Conservation (phyloP, 2,888 invertebrate genomes). For the Hemistola chrysoprasaria region DNA sequence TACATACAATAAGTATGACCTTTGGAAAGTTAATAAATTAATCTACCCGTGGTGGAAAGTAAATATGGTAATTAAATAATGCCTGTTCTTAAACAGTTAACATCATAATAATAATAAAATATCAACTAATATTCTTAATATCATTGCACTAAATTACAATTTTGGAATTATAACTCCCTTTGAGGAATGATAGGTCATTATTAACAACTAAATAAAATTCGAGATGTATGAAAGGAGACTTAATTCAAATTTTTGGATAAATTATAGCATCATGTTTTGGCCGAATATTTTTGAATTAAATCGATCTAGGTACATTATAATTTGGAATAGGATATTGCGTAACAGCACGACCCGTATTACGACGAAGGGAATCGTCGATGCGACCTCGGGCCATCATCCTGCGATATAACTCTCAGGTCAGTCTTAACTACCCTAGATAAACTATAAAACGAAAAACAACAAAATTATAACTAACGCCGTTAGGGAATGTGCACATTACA, state of each 20-base stretch:
- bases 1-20: slow-evolving; percentile 25
- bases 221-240: slow-evolving; percentile 45
- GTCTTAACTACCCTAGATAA: slow-evolving; percentile 76
- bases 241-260: slow-evolving; percentile 28
- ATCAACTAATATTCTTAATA: slow-evolving; percentile 64
- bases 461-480: slow-evolving; percentile 71
- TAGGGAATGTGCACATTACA: slow-evolving; percentile 78
- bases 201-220: slow-evolving; percentile 66
- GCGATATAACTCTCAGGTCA: slow-evolving; percentile 71
- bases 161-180: slow-evolving; percentile 76
- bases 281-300: slow-evolving; percentile 22
- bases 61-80: slow-evolving; percentile 33
- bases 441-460: slow-evolving; percentile 77
- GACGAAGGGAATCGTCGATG: background rate
- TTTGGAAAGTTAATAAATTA: slow-evolving; percentile 35
- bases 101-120: slow-evolving; percentile 40
- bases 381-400: slow-evolving; percentile 54
- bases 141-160: slow-evolving; percentile 76
- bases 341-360: slow-evolving; percentile 9
- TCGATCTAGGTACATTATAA: slow-evolving; percentile 15
- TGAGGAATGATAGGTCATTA: slow-evolving; percentile 72
- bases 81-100: slow-evolving; percentile 31
- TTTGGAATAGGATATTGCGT: slow-evolving; percentile 20
- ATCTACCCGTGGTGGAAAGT: slow-evolving; percentile 47
- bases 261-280: slow-evolving; percentile 31